Percentiles rank a stretch among this genome's conserved stretches.
Conservation (phyloP, 2,797 vertebrate species). For the Gila robusta region DNA sequence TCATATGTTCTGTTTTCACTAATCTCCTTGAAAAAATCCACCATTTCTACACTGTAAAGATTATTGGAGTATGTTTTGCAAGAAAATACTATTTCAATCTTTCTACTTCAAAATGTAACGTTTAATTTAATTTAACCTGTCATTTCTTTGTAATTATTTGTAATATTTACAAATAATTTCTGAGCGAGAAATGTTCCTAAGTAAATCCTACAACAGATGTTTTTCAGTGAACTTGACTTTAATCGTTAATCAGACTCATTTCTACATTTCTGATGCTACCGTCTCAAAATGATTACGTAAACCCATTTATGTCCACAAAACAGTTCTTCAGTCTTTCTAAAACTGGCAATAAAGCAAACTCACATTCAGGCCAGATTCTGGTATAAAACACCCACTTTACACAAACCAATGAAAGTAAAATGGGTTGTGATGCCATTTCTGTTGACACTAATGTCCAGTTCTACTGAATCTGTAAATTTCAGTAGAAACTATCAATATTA, state of each 20-base stretch:
- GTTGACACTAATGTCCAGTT: neutral
- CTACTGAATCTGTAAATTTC: slow-evolving; percentile 13
- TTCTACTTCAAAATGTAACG: too few relatives aligned
- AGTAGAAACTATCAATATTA: neutral
- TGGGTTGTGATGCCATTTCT: neutral
- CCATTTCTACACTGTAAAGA: neutral
- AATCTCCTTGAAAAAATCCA: neutral
- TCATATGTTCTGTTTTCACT: neutral
- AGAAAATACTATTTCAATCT: neutral
- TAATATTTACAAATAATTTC: too few relatives aligned
- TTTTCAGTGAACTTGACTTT: neutral
- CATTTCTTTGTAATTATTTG: too few relatives aligned
- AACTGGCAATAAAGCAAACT: neutral
- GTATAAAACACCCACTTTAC: neutral
- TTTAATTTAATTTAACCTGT: neutral
- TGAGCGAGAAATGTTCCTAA: neutral
- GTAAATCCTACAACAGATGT: neutral
- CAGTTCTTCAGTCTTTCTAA: neutral
- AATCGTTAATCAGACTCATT: neutral
- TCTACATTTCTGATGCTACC: neutral
- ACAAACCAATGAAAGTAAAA: neutral
- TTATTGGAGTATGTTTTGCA: too few relatives aligned
- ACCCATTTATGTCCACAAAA: neutral
- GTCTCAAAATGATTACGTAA: neutral
- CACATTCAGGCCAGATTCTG: neutral